These are phyloP conservation scores for Syngnathus typhle DNA, from an alignment of 2,113 vertebrate genomes.

Conservation along the genomic window DNA sequence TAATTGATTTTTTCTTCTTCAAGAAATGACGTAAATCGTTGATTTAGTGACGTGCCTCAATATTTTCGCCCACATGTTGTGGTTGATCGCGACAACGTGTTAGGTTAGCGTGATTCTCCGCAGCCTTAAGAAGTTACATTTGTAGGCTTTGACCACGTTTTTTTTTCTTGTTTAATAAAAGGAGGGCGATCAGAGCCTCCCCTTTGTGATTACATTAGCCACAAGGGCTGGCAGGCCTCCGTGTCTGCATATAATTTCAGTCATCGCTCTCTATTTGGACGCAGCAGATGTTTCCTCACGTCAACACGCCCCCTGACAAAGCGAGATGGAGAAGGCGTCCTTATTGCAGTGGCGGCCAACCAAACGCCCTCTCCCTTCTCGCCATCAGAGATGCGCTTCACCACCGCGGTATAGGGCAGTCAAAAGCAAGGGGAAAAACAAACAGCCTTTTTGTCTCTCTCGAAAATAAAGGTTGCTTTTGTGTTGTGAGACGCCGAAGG, in stretches of 20 bases:
- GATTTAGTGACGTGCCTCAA: background rate
- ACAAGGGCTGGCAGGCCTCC: constrained; percentile 45
- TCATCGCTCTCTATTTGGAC: constrained; percentile 74
- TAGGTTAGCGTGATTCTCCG: background rate
- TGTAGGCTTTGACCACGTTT: background rate
- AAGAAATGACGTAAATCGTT: too few species aligned
- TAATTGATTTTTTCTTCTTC: too few species aligned
- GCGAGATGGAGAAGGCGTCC: constrained; percentile 37
- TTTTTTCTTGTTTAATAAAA: background rate
- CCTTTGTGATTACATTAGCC: constrained; percentile 13
- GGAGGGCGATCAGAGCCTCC: background rate
- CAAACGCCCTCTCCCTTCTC: constrained; percentile 36
- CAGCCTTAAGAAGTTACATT: background rate
- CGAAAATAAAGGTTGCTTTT: background rate
- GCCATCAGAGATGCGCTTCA: background rate
- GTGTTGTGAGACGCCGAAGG: background rate
- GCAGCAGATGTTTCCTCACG: constrained; percentile 74
- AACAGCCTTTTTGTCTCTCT: background rate
- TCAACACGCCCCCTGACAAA: constrained; percentile 60
- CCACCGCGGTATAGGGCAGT: constrained; percentile 6
- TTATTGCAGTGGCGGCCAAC: constrained; percentile 20
- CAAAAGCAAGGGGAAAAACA: background rate
- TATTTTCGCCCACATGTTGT: background rate
- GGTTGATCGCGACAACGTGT: background rate
- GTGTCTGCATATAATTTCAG: constrained; percentile 63